A percentile compares a stretch with the other conserved stretches of the same genome.
These are phyloP conservation scores for Lophius americanus DNA, from an alignment of 2,797 vertebrate genomes.

Conservation along the genomic window DNA sequence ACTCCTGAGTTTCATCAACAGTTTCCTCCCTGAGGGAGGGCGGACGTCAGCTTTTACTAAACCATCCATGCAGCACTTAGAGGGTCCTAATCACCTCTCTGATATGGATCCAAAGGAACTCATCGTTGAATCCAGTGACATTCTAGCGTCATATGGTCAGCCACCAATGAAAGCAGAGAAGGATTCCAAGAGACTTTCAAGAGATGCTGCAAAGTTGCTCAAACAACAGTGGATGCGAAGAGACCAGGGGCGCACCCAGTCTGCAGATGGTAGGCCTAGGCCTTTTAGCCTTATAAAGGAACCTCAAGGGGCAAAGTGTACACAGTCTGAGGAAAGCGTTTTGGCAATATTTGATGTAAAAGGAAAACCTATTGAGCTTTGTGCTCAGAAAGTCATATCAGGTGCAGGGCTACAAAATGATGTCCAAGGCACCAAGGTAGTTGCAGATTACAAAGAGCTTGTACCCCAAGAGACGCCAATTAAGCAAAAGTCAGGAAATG, in stretches of 20 bases:
- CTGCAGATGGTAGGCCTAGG: constrained; percentile 79
- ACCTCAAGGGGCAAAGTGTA: constrained; percentile 78
- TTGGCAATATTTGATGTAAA: constrained; percentile 86
- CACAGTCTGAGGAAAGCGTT: constrained; percentile 88
- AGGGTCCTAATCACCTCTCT: constrained; percentile 76
- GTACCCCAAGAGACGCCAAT: constrained; percentile 80
- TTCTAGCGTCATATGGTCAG: constrained; percentile 72
- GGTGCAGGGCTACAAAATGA: constrained; percentile 75
- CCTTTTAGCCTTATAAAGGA: constrained; percentile 84
- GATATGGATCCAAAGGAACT: constrained; percentile 84
- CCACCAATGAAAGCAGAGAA: constrained; percentile 72
- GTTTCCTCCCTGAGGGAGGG: constrained; percentile 78
- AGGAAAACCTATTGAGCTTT: constrained; percentile 86
- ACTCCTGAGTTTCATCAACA: constrained; percentile 83
- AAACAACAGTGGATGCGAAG: constrained; percentile 66
- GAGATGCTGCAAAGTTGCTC: constrained; percentile 70
- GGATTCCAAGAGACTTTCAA: constrained; percentile 69
- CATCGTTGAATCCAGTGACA: constrained; percentile 79
- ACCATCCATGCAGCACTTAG: constrained; percentile 64
- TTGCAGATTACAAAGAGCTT: constrained; percentile 74
- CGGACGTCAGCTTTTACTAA: constrained; percentile 71
- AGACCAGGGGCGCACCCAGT: constrained; percentile 74
- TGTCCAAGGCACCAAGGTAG: constrained; percentile 65
- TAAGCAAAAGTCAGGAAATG: constrained; percentile 70
- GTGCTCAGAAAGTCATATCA: constrained; percentile 78